Percentiles rank a stretch among this genome's conserved stretches.
phyloP scores from a whole-genome alignment of 2,797 vertebrate species.

The Lithobates pipiens region DNA sequence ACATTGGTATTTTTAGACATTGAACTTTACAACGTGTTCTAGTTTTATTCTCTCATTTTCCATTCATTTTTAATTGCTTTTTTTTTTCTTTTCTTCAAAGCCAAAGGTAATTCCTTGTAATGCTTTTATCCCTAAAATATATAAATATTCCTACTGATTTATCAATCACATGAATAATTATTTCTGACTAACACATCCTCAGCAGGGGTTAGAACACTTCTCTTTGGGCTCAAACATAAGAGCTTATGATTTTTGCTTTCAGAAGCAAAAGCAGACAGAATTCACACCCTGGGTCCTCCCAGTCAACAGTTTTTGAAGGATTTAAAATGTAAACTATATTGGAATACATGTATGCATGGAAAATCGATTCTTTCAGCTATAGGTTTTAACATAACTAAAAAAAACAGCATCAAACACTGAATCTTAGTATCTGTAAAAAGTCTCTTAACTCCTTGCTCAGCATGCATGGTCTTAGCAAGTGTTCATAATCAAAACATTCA shows the following conservation, averaged over 20 bases:
- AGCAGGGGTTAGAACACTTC: slow-evolving; percentile 5
- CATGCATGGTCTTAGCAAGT: no score
- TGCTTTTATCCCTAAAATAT: background rate
- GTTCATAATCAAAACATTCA: no score
- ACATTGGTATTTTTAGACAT: background rate
- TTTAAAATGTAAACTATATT: no score
- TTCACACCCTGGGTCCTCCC: background rate
- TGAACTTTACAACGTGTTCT: background rate
- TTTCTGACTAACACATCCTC: slow-evolving; percentile 20
- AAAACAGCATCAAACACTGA: no score
- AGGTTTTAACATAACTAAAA: no score
- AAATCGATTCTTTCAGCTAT: no score
- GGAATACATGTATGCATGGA: no score
- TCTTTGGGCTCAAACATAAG: background rate
- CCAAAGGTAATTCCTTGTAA: background rate
- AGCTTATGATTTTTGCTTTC: background rate
- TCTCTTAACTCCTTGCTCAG: no score
- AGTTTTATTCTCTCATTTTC: slow-evolving; percentile 10
- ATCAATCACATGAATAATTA: slow-evolving; percentile 26
- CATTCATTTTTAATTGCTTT: slow-evolving; percentile 20
- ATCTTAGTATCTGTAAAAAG: no score
- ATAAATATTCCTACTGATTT: slow-evolving; percentile 19
- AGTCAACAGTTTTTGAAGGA: background rate
- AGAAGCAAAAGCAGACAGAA: slow-evolving; percentile 2
- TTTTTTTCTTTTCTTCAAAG: background rate